These are phyloP conservation scores for Gnathonemus longibarbis DNA, from an alignment of 2,113 vertebrate genomes.

Conservation along the genomic window DNA sequence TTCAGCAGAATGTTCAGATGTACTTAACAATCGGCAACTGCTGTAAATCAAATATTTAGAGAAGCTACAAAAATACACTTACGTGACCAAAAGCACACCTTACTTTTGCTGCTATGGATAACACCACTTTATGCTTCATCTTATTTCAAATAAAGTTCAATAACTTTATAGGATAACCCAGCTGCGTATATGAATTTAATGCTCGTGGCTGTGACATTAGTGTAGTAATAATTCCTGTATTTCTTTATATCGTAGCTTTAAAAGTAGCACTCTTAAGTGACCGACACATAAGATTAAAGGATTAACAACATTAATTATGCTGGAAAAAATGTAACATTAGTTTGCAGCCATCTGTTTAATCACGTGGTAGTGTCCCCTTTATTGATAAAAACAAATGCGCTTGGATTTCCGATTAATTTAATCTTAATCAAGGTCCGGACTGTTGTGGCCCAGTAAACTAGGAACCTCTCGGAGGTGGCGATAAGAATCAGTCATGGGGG, in stretches of 20 bases:
- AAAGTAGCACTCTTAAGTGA: constrained; percentile 15
- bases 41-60: constrained; percentile 5
- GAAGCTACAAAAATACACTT: not conserved
- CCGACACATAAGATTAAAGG: constrained; percentile 6
- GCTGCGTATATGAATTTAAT: not conserved
- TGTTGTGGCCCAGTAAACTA: constrained; percentile 63
- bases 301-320: constrained; percentile 8
- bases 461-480: constrained; percentile 44
- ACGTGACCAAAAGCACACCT: not conserved
- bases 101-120: not conserved
- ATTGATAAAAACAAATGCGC: constrained; percentile 64
- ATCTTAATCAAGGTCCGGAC: constrained; percentile 68
- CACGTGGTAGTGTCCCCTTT: constrained; percentile 45
- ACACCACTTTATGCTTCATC: not conserved
- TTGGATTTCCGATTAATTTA: constrained; percentile 77
- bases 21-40: constrained; percentile 34
- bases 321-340: constrained; percentile 6
- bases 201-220: not conserved
- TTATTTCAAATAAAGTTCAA: not conserved
- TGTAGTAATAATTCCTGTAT: not conserved
- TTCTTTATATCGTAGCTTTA: not conserved
- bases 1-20: constrained; percentile 50
- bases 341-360: constrained; percentile 52
- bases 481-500: constrained; percentile 54
- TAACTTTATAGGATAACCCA: not conserved